Conservation (phyloP, 2,797 vertebrate species). For the Peromyscus melanophrys region DNA sequence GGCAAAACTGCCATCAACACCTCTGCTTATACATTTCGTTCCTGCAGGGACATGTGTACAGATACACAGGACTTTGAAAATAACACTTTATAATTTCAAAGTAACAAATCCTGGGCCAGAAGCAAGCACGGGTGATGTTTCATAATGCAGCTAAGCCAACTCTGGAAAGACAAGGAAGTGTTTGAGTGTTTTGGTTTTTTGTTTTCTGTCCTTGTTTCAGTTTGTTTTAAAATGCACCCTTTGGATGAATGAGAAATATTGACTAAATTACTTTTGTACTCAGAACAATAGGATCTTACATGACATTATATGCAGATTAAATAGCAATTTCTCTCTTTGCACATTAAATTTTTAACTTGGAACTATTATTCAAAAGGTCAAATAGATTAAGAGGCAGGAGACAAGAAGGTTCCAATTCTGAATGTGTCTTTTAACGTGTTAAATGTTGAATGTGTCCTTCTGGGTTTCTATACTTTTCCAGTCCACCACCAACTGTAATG, state of each 20-base stretch:
- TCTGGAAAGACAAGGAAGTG: neutral
- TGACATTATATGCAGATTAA: neutral
- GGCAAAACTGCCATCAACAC: conserved; percentile 16
- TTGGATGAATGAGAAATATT: neutral
- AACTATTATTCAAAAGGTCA: neutral
- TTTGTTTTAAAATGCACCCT: conserved; percentile 3
- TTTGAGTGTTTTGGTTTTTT: neutral
- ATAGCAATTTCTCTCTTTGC: neutral
- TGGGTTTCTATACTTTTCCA: neutral
- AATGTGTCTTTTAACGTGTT: neutral
- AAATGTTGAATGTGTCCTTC: neutral
- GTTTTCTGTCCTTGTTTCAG: neutral
- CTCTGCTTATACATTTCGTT: neutral
- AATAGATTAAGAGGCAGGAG: neutral
- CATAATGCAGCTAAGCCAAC: neutral
- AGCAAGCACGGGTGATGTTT: neutral
- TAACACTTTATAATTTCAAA: conserved; percentile 38
- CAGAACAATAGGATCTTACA: neutral
- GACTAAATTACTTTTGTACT: neutral
- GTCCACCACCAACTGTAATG: neutral
- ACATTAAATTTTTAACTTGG: neutral
- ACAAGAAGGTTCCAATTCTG: neutral
- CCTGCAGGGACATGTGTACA: neutral
- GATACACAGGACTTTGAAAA: neutral
- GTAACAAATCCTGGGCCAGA: neutral